These are phyloP conservation scores for Cremastinae sp. DNA, from an alignment of 2,888 invertebrate species.

Conservation along the genomic window DNA sequence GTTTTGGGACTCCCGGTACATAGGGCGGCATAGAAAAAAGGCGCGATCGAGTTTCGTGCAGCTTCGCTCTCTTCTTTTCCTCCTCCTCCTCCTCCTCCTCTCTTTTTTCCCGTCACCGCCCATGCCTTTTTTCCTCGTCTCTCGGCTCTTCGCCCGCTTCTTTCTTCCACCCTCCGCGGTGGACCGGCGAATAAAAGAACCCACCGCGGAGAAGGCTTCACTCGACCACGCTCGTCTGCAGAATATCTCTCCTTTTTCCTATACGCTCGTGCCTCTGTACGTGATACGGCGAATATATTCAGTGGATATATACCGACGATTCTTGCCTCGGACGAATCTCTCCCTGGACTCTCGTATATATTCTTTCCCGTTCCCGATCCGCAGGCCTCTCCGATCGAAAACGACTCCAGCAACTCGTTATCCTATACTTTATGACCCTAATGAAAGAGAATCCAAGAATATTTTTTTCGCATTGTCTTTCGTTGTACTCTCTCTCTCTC, in stretches of 20 bases:
- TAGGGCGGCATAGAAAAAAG: too few relatives aligned
- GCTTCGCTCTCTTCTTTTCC: background rate
- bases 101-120: background rate
- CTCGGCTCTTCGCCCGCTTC: slow-evolving; percentile 9
- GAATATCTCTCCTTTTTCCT: slow-evolving; percentile 5
- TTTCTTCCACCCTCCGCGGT: slow-evolving; percentile 38
- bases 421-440: background rate
- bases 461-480: too few relatives aligned
- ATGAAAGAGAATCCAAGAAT: background rate
- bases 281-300: slow-evolving; percentile 23
- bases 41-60: too few relatives aligned
- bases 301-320: slow-evolving; percentile 21
- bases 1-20: slow-evolving; percentile 7
- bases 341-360: slow-evolving; percentile 27
- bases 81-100: slow-evolving; percentile 19
- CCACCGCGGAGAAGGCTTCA: slow-evolving; percentile 30
- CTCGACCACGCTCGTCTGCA: slow-evolving; percentile 17
- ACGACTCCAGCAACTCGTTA: slow-evolving; percentile 21
- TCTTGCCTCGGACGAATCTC: slow-evolving; percentile 43
- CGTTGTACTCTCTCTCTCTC: too few relatives aligned
- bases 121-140: slow-evolving; percentile 18
- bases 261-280: background rate
- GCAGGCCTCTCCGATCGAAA: slow-evolving; percentile 22
- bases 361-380: slow-evolving; percentile 6
- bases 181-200: slow-evolving; percentile 56